A percentile compares a stretch with the other conserved stretches of the same genome.
Evolutionary conservation across 2,888 invertebrate species (phyloP).

Genomic region (Agrilus mali): DNA sequence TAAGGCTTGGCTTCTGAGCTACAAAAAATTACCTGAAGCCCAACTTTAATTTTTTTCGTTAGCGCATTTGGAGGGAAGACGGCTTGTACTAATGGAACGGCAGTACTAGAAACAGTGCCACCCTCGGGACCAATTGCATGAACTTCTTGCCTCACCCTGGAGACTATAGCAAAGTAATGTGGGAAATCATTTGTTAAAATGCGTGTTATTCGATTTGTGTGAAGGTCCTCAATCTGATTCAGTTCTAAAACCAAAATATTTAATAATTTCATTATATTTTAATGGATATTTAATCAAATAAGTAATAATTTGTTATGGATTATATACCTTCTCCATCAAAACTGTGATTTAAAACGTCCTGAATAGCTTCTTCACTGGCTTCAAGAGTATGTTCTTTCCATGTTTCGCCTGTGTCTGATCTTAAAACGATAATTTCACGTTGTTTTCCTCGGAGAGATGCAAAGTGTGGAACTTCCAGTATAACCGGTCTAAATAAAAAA

Average conservation of each 20-base stretch:
- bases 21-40: slow-evolving; percentile 59
- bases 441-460: slow-evolving; percentile 88
- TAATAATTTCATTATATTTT: neutral
- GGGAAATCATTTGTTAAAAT: slow-evolving; percentile 96
- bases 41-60: slow-evolving; percentile 98
- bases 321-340: slow-evolving; percentile 66
- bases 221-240: slow-evolving; percentile 67
- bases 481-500: slow-evolving; percentile 57
- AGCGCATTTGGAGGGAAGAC: slow-evolving; percentile 90
- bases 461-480: slow-evolving; percentile 95
- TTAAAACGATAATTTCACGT: slow-evolving; percentile 88
- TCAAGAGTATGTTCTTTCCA: slow-evolving; percentile 93
- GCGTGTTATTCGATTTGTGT: slow-evolving; percentile 82
- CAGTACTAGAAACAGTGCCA: slow-evolving; percentile 87
- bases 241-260: slow-evolving; percentile 43
- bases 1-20: slow-evolving; percentile 3
- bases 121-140: slow-evolving; percentile 96
- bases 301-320: neutral
- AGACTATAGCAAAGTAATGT: slow-evolving; percentile 94
- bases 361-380: slow-evolving; percentile 74
- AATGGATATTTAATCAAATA: neutral
- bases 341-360: slow-evolving; percentile 86
- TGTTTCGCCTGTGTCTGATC: slow-evolving; percentile 95
- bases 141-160: slow-evolving; percentile 90
- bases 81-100: slow-evolving; percentile 78